These are phyloP conservation scores for Criorhina ranunculi DNA, from an alignment of 2,888 invertebrate species.

Conservation along the genomic window DNA sequence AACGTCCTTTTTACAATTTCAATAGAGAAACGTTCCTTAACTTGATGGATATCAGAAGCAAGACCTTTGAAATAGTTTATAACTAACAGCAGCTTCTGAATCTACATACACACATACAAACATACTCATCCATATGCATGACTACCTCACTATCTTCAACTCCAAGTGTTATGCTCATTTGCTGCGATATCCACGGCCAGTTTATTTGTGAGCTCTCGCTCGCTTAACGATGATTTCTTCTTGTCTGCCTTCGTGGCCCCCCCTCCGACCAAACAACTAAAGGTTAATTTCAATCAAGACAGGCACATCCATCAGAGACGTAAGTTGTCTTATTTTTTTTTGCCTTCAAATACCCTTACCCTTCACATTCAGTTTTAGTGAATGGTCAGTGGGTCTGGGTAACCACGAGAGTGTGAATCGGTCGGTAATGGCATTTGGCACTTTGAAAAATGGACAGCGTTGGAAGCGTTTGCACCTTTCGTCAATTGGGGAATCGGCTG, in stretches of 20 bases:
- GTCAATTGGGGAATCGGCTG: constrained; percentile 62
- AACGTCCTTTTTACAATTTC: too few relatives aligned
- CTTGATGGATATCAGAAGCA: too few relatives aligned
- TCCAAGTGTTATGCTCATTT: too few relatives aligned
- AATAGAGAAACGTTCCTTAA: too few relatives aligned
- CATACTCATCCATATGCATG: too few relatives aligned
- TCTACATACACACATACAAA: too few relatives aligned
- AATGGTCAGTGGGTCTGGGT: constrained; percentile 17
- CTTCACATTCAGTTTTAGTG: constrained; percentile 32
- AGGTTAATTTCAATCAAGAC: constrained; percentile 73
- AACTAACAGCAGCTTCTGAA: too few relatives aligned
- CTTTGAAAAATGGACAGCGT: constrained; percentile 75
- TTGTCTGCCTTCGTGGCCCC: neutral
- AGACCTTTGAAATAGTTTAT: too few relatives aligned
- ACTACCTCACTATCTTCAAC: too few relatives aligned
- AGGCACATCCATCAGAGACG: constrained; percentile 66
- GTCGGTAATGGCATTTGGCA: constrained; percentile 73
- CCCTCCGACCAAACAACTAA: constrained; percentile 20
- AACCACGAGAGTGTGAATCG: constrained; percentile 67
- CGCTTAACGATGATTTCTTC: too few relatives aligned
- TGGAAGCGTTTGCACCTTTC: constrained; percentile 76
- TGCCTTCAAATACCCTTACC: constrained; percentile 14
- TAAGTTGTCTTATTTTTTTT: constrained; percentile 12
- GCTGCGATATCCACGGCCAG: too few relatives aligned
- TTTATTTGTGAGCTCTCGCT: too few relatives aligned